A percentile compares a stretch with the other conserved stretches of the same genome.
These are phyloP conservation scores for Erpobdella octoculata DNA, from an alignment of 2,888 invertebrate genomes.

Conservation along the genomic window DNA sequence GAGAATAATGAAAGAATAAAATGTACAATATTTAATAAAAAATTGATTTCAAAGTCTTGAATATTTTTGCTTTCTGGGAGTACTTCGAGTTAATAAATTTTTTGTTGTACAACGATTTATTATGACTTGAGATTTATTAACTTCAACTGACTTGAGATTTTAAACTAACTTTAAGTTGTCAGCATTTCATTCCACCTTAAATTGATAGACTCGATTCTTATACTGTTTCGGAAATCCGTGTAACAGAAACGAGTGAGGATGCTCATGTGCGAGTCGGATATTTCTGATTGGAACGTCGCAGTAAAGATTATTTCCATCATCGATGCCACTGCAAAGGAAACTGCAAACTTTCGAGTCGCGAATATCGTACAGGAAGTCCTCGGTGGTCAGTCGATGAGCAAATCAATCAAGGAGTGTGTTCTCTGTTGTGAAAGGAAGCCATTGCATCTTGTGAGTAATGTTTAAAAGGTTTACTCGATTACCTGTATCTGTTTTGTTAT, in stretches of 20 bases:
- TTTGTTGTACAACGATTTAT: no score
- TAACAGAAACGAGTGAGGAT: background rate
- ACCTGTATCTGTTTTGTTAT: no score
- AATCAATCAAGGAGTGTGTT: background rate
- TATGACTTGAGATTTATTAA: no score
- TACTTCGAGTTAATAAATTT: no score
- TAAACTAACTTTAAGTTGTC: no score
- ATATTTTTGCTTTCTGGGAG: no score
- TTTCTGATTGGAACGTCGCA: background rate
- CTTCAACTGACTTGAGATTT: no score
- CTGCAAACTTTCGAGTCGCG: background rate
- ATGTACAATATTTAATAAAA: no score
- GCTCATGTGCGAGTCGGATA: background rate
- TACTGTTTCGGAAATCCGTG: background rate
- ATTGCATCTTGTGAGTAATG: background rate
- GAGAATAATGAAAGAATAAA: no score
- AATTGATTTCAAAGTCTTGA: no score
- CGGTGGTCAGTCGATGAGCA: background rate
- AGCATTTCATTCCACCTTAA: no score
- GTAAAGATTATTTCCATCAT: background rate
- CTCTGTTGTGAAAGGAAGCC: background rate
- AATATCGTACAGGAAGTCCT: background rate
- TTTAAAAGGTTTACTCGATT: no score
- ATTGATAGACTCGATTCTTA: background rate
- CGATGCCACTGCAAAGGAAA: background rate